Evolutionary conservation across 2,888 invertebrate species (phyloP), one percentile per base, ranked within the genome.

Genomic region (Ennomos fuscantarius): DNA sequence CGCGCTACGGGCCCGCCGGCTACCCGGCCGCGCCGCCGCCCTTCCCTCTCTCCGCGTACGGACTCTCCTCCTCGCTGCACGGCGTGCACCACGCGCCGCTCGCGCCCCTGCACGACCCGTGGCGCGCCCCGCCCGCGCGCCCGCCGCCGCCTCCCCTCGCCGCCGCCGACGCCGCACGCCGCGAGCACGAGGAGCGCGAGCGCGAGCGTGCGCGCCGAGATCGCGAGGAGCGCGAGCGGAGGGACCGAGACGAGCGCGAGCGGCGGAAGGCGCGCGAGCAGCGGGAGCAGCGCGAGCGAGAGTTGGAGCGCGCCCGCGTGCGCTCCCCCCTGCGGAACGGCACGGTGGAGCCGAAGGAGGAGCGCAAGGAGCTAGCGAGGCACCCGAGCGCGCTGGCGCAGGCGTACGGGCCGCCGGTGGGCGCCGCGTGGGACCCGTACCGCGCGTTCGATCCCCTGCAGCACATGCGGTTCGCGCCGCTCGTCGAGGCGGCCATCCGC

Each of bases 321-420:
- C 93, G 97, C 48, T 97, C 97, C 8, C 97, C 97, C 5, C 86
- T 96, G 51, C 93, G 97, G 32, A 96, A 95, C 79, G 96, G 96
- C 56, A 86, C 85, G 51, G 87, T 92, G 53, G 93, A 93, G 34
- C 59, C 79, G 71, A 79, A 93, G 85, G 78, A 93, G 51, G 89
- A 90, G 73, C 85, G 95, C 61, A 93, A 95, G 77, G 89, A 86
- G 66, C 78, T 66, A 89, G 95, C 89, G 62, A 83, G 88, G 9
- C 77, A 74, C 60, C 78, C 83, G 72, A 82, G 86, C 51, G 44
- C 88, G 73, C 90, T 93, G 56, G 88, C 94, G 69, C 24, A 24
- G 24, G 89, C 94, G 15, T 94, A 94, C 69, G 93, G 93, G 53
- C 93, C 93, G 46, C 92, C 94, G 44, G 93, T 94, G 70, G 79